These are phyloP conservation scores for Lagorchestes hirsutus DNA, from an alignment of 2,797 vertebrate species.

Conservation along the genomic window DNA sequence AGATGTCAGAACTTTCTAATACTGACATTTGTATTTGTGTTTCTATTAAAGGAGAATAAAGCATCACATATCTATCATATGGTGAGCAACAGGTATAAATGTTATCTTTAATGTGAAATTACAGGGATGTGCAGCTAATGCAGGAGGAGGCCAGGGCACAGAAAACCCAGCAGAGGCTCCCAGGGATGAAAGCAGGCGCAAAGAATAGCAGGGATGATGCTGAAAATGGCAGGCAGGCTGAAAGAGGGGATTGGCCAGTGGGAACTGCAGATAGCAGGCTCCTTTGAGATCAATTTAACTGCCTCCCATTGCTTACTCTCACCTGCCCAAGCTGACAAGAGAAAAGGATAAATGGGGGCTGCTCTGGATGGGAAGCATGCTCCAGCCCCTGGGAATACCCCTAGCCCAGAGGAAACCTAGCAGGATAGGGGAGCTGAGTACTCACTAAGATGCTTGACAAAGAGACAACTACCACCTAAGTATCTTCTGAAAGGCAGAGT, in stretches of 20 bases:
- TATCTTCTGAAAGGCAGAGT: not conserved
- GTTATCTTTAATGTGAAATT: constrained; percentile 26
- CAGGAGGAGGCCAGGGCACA: not conserved
- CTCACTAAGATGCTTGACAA: not conserved
- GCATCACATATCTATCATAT: not conserved
- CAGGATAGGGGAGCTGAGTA: not conserved
- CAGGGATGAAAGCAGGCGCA: not conserved
- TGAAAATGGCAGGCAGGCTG: not conserved
- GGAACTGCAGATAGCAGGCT: not conserved
- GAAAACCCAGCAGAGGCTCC: constrained; percentile 3
- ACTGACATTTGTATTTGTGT: not conserved
- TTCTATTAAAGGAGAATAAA: not conserved
- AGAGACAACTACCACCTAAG: not conserved
- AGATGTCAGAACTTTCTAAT: constrained; percentile 1
- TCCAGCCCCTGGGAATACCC: not conserved
- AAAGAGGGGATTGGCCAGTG: constrained; percentile 20
- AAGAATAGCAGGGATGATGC: not conserved
- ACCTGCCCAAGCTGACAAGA: constrained; percentile 1
- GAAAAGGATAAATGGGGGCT: not conserved
- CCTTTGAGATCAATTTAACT: constrained; percentile 25
- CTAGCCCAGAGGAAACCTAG: not conserved
- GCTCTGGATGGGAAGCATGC: not conserved
- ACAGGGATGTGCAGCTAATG: fast-evolving
- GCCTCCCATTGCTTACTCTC: constrained; percentile 21
- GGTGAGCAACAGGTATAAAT: constrained; percentile 31